Conservation (phyloP, 2,797 vertebrate genomes). For the Chloroceryle amazona region DNA sequence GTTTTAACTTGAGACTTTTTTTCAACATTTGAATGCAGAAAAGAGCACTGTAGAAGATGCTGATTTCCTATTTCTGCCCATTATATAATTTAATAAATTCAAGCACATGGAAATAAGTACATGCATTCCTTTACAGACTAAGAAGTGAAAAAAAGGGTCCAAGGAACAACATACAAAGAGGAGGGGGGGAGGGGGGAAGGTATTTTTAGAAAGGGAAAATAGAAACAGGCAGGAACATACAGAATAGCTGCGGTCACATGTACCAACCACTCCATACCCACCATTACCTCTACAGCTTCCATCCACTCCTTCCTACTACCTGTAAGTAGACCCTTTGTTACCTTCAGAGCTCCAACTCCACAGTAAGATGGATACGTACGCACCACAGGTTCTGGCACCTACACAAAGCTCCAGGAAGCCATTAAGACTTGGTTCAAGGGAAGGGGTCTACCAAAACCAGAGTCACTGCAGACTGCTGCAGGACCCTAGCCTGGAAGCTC, state of each 20-base stretch:
- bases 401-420: not conserved
- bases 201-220: not conserved
- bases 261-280: not conserved
- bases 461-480: accelerated
- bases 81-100: not conserved
- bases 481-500: not conserved
- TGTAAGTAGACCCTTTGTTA: not conserved
- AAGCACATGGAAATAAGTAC: not conserved
- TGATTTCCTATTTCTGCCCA: not conserved
- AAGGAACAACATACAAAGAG: not conserved
- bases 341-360: not conserved
- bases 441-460: not conserved
- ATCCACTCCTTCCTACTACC: not conserved
- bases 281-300: accelerated
- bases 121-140: not conserved
- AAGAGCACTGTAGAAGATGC: not conserved
- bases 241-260: not conserved
- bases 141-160: not conserved
- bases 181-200: not conserved
- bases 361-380: accelerated
- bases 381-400: not conserved
- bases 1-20: not conserved
- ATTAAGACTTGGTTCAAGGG: not conserved
- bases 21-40: not conserved
- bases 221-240: not conserved